A percentile compares a stretch with the other conserved stretches of the same genome.
Conservation (phyloP, 2,113 vertebrate genomes). For the Centropus unirufus region DNA sequence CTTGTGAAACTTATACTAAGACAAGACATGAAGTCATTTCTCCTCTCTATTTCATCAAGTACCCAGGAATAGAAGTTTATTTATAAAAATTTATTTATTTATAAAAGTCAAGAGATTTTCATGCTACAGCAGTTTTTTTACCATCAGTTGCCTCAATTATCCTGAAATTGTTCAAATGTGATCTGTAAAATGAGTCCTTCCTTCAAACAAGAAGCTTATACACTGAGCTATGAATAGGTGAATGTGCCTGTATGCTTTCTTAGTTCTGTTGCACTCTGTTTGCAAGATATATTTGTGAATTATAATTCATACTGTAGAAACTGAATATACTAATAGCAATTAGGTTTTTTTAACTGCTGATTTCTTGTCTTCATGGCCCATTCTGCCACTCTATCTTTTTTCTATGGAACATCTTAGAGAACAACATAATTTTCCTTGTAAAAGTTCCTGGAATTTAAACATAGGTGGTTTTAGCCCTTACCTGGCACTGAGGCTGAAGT, state of each 20-base stretch:
- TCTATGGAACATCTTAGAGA: neutral
- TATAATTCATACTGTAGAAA: neutral
- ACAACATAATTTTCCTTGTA: neutral
- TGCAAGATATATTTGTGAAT: neutral
- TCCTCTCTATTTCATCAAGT: neutral
- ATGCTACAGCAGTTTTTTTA: neutral
- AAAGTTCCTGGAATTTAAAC: neutral
- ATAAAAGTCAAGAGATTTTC: neutral
- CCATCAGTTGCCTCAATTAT: slow-evolving; percentile 23
- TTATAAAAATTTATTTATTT: neutral
- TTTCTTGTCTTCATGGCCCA: neutral
- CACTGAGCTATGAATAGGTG: slow-evolving; percentile 27
- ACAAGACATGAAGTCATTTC: neutral
- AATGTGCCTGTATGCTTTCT: neutral
- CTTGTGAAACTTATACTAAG: neutral
- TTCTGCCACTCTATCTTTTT: neutral
- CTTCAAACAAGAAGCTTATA: neutral
- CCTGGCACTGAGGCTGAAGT: neutral
- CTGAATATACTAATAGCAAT: slow-evolving; percentile 3
- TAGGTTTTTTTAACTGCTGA: neutral
- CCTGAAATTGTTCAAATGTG: neutral
- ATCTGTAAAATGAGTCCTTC: slow-evolving; percentile 6
- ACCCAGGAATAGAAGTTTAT: neutral
- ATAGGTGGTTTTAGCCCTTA: neutral
- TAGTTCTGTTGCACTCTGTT: slow-evolving; percentile 10